Conservation (phyloP, 2,888 invertebrate genomes). For the Tiliacea aurago region DNA sequence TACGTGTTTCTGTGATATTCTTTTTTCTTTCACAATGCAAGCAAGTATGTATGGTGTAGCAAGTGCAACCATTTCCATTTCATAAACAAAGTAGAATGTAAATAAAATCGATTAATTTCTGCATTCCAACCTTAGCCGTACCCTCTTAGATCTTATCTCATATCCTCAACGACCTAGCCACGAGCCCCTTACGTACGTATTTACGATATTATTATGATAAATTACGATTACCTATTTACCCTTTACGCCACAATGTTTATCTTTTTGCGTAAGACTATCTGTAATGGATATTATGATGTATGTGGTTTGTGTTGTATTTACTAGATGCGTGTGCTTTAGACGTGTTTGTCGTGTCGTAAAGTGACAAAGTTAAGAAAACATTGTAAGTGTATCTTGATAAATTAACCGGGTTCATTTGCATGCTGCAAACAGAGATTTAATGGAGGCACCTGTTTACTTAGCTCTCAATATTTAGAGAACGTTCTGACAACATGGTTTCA, state of each 20-base stretch:
- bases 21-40: too few species aligned
- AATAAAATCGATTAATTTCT: background rate
- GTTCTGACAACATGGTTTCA: too few species aligned
- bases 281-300: constrained; percentile 30
- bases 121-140: background rate
- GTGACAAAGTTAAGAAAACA: constrained; percentile 6
- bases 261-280: constrained; percentile 41
- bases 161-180: constrained; percentile 5
- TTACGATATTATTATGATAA: constrained; percentile 24
- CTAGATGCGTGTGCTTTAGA: constrained; percentile 1
- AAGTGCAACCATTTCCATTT: too few species aligned
- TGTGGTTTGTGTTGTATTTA: constrained; percentile 30
- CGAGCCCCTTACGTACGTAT: background rate
- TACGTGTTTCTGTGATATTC: too few species aligned
- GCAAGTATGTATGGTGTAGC: too few species aligned
- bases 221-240: constrained; percentile 9
- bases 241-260: constrained; percentile 26
- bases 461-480: too few species aligned
- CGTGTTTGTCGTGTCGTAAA: constrained; percentile 21
- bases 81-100: background rate
- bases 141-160: constrained; percentile 14
- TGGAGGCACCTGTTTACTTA: background rate
- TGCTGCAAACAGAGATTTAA: constrained; percentile 5
- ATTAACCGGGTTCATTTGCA: constrained; percentile 16
- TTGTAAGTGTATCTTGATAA: constrained; percentile 13